Conservation (phyloP, 2,113 vertebrate species). For the Centrocercus urophasianus region DNA sequence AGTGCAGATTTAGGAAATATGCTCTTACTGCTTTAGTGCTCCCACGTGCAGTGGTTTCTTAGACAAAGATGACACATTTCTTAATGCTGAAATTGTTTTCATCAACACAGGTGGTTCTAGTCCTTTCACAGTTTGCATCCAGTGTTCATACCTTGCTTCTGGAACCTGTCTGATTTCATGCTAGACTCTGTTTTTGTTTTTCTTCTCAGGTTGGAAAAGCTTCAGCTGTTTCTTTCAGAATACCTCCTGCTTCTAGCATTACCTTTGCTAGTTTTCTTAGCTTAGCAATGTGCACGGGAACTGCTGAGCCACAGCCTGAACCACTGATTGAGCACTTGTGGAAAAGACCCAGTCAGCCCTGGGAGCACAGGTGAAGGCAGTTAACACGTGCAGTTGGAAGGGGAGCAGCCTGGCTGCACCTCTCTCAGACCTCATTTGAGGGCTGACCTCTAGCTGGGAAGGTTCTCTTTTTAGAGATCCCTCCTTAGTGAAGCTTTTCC, state of each 20-base stretch:
- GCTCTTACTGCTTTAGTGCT: background rate
- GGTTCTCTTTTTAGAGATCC: too few species aligned
- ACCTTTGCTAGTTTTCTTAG: background rate
- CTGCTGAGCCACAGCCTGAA: too few species aligned
- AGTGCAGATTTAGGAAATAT: background rate
- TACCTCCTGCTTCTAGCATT: background rate
- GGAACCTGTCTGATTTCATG: background rate
- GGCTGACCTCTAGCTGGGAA: too few species aligned
- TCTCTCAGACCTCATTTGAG: too few species aligned
- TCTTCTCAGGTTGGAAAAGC: background rate
- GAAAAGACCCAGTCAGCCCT: too few species aligned
- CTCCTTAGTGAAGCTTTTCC: too few species aligned
- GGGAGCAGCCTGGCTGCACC: too few species aligned
- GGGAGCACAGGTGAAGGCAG: too few species aligned
- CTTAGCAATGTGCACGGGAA: too few species aligned
- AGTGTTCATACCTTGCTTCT: background rate
- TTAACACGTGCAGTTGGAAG: too few species aligned
- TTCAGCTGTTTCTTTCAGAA: background rate
- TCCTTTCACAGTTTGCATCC: background rate
- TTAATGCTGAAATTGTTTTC: background rate
- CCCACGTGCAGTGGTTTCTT: rapidly evolving
- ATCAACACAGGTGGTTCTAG: background rate
- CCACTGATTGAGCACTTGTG: too few species aligned
- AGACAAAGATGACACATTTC: background rate
- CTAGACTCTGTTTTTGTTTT: background rate